Conservation (phyloP, 2,888 invertebrate species). For the Orchesellides sinensis region DNA sequence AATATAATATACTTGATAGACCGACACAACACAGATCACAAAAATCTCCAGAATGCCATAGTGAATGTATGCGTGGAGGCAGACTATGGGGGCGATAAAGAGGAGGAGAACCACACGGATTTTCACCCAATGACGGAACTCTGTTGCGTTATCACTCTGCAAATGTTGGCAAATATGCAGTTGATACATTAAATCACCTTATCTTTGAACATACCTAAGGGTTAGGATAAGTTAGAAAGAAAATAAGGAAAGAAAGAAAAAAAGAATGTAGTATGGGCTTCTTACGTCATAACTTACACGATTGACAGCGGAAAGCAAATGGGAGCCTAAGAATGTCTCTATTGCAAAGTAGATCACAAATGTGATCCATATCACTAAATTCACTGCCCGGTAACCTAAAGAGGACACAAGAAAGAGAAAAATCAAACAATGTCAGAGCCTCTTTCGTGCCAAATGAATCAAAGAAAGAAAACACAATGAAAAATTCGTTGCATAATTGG, state of each 20-base stretch:
- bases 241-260: no score
- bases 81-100: constrained; percentile 67
- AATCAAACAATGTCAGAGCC: neutral
- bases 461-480: no score
- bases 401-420: constrained; percentile 1
- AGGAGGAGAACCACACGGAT: constrained; percentile 66
- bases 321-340: constrained; percentile 70
- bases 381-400: constrained; percentile 71
- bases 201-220: no score
- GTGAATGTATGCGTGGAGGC: constrained; percentile 68
- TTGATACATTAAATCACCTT: no score
- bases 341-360: constrained; percentile 71
- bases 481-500: neutral
- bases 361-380: constrained; percentile 71
- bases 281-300: constrained; percentile 67
- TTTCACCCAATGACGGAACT: constrained; percentile 71
- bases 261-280: no score
- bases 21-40: constrained; percentile 61
- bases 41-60: constrained; percentile 66
- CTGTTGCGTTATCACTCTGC: constrained; percentile 69
- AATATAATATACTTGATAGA: constrained; percentile 71
- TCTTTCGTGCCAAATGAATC: neutral
- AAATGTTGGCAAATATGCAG: no score
- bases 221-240: no score
- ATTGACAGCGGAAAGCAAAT: constrained; percentile 68